Conservation (phyloP, 2,888 invertebrate genomes). For the Anthophora plumipes region DNA sequence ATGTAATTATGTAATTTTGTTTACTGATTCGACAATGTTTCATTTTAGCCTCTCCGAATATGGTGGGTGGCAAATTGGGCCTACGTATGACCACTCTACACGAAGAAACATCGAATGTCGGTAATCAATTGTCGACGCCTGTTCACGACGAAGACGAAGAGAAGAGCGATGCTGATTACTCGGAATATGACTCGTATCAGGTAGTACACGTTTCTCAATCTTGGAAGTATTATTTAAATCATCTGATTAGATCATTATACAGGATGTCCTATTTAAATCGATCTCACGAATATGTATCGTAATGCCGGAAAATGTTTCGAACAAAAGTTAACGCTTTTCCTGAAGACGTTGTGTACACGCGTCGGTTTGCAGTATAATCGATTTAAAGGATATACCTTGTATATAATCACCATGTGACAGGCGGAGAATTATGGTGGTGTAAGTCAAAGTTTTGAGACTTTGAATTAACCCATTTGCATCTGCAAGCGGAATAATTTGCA, state of each 20-base stretch:
- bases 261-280: not conserved
- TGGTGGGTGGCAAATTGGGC: slow-evolving; percentile 90
- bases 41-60: slow-evolving; percentile 91
- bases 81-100: slow-evolving; percentile 96
- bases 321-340: too few relatives aligned
- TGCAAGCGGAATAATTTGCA: too few relatives aligned
- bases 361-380: too few relatives aligned
- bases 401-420: too few relatives aligned
- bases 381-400: too few relatives aligned
- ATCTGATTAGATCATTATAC: not conserved
- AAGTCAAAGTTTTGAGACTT: too few relatives aligned
- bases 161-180: slow-evolving; percentile 82
- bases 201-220: slow-evolving; percentile 65
- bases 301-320: too few relatives aligned
- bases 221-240: not conserved
- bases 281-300: too few relatives aligned
- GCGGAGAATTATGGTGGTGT: too few relatives aligned
- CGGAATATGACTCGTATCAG: slow-evolving; percentile 82
- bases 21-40: slow-evolving; percentile 25
- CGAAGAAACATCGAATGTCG: slow-evolving; percentile 88
- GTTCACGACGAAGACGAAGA: slow-evolving; percentile 81
- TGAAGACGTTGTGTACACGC: too few relatives aligned
- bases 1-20: too few relatives aligned
- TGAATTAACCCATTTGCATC: too few relatives aligned
- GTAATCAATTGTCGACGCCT: slow-evolving; percentile 79